phyloP scores from a whole-genome alignment of 2,888 invertebrate species.

The Leptopterna dolabrata region DNA sequence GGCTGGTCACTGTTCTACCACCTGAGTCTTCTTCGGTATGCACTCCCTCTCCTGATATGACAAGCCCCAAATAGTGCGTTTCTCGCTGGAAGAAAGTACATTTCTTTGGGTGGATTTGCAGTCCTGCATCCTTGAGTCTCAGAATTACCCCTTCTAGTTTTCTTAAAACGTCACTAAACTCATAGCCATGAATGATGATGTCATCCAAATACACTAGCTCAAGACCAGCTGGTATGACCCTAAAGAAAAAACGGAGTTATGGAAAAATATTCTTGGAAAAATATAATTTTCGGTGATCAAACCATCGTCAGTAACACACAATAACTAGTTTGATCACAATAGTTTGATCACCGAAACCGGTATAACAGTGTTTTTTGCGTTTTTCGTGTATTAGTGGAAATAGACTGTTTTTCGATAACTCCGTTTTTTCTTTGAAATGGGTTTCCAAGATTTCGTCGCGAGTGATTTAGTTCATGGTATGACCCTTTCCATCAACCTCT shows the following conservation, averaged over 20 bases:
- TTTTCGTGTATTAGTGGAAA: no score
- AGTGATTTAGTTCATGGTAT: no score
- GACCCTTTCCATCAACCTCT: neutral
- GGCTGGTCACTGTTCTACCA: neutral
- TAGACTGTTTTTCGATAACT: no score
- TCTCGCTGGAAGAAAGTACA: neutral
- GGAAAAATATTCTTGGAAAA: no score
- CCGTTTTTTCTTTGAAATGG: no score
- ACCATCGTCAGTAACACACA: no score
- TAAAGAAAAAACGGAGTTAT: no score
- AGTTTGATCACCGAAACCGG: no score
- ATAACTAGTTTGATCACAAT: no score
- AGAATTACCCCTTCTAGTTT: neutral
- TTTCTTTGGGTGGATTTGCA: neutral
- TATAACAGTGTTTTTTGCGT: no score
- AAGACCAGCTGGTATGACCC: neutral
- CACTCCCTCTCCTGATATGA: neutral
- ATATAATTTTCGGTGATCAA: no score
- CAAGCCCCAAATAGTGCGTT: neutral
- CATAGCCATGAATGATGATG: neutral
- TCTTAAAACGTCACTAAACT: neutral
- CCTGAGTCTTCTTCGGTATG: neutral
- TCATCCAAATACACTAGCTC: slow-evolving; percentile 5
- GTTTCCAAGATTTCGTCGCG: no score
- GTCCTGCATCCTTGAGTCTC: neutral